A percentile compares a stretch with the other conserved stretches of the same genome.
Evolutionary conservation across 2,888 invertebrate genomes (phyloP).

Genomic region (Eueremaeus valkanovi): DNA sequence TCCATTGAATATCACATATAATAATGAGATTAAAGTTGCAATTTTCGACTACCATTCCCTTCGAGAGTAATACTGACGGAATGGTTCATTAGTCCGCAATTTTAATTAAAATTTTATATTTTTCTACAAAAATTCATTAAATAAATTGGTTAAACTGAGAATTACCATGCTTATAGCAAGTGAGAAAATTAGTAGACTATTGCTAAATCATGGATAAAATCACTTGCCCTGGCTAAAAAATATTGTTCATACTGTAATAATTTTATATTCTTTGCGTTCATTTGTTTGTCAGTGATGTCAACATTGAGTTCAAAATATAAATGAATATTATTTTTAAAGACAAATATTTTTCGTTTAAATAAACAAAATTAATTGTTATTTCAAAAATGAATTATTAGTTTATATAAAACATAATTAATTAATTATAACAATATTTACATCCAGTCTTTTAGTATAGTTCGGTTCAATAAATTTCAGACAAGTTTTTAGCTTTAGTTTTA

Average conservation of each 20-base stretch:
- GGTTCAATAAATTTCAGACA: no score
- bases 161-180: no score
- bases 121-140: conserved; percentile 14
- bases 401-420: no score
- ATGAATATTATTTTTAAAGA: background rate
- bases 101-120: conserved; percentile 16
- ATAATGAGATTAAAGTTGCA: background rate
- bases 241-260: background rate
- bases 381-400: background rate
- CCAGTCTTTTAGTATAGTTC: no score
- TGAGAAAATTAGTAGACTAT: no score
- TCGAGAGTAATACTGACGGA: background rate
- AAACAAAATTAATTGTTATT: no score
- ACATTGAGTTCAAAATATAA: background rate
- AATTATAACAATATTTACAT: no score
- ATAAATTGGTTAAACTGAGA: background rate
- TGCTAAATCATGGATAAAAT: no score
- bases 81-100: conserved; percentile 9
- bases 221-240: background rate
- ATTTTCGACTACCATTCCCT: background rate
- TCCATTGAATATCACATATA: no score
- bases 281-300: no score
- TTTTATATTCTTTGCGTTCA: background rate
- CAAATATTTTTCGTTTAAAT: no score
- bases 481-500: no score